These are phyloP conservation scores for Passer domesticus DNA, from an alignment of 2,113 vertebrate genomes.

Conservation along the genomic window DNA sequence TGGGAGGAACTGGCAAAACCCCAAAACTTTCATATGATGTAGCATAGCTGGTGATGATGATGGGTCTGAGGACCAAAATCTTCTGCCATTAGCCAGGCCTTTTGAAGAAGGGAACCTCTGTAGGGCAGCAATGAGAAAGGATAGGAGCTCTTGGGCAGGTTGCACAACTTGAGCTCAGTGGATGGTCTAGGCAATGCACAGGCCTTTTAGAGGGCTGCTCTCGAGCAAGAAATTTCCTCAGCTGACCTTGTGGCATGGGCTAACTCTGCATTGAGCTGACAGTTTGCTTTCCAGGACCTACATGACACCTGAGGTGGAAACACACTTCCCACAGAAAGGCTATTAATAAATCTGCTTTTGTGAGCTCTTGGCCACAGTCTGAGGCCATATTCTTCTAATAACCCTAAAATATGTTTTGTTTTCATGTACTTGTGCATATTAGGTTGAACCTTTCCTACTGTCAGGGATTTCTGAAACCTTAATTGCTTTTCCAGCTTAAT, in stretches of 20 bases:
- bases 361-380: background rate
- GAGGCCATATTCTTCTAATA: slow-evolving; percentile 4
- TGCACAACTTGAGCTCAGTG: background rate
- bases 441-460: slow-evolving; percentile 19
- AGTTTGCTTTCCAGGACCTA: background rate
- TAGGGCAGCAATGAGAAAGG: background rate
- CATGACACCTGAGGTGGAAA: background rate
- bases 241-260: background rate
- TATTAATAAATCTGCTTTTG: slow-evolving; percentile 1
- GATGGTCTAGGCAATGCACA: background rate
- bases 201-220: background rate
- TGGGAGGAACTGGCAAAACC: background rate
- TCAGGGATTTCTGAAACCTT: slow-evolving; percentile 45
- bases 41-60: background rate
- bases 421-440: slow-evolving; percentile 20
- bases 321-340: background rate
- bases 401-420: slow-evolving; percentile 42
- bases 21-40: fast-evolving
- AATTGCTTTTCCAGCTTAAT: slow-evolving; percentile 61
- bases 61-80: background rate
- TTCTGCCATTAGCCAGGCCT: background rate
- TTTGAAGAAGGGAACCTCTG: background rate
- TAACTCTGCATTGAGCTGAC: background rate
- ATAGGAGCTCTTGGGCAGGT: background rate
- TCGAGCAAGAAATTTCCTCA: background rate